Evolutionary conservation across 1,140 invertebrate genomes (phyloP), one percentile per base, ranked within the genome.

Genomic region (Holotrichia oblita): DNA sequence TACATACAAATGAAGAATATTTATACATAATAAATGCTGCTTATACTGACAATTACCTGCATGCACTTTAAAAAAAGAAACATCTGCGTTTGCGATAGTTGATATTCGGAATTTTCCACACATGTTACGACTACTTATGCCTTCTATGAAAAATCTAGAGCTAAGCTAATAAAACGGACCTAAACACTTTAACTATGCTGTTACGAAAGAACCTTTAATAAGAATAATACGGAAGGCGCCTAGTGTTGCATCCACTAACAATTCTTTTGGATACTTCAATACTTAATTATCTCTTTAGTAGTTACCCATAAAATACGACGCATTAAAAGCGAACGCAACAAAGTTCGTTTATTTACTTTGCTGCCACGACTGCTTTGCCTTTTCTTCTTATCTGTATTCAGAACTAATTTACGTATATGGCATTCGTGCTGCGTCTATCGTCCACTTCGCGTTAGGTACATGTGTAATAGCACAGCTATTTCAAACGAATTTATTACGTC

Each of bases 181-280:
- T 34, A 34, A 34, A 34, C 4, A 34, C 27, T 34, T 34, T 4
- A 34, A 34, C 27, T 34, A 34, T 6, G 2, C 48, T 55, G 48
- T 17, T 17, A 55, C 12, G 48, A 55, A 55, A 55, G 12, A n/a
- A 3, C 48, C 14, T 55, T 55, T 55, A 55, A 55, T 55, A 55
- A 55, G 48, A 55, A 55, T 55, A 55, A n/a, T 55, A 55, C 48
- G 48, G 48, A 55, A 55, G 48, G 48, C 48, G 48, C 48, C 48
- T 55, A 6, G 3, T 55, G 17, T 17, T 55, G 3, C 48, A 14
- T 55, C 12, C 12, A n/a, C 48, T 7, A 17, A 14, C 48, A 55
- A 55, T 55, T n/a, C 48, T 55, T 55, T 55, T 55, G n/a, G 14
- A 14, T 55, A n/a, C 48, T 17, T n/a, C 48, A 55, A 55, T 55